These are phyloP conservation scores for Euleptes europaea DNA, from an alignment of 2,113 vertebrate genomes.

Conservation along the genomic window DNA sequence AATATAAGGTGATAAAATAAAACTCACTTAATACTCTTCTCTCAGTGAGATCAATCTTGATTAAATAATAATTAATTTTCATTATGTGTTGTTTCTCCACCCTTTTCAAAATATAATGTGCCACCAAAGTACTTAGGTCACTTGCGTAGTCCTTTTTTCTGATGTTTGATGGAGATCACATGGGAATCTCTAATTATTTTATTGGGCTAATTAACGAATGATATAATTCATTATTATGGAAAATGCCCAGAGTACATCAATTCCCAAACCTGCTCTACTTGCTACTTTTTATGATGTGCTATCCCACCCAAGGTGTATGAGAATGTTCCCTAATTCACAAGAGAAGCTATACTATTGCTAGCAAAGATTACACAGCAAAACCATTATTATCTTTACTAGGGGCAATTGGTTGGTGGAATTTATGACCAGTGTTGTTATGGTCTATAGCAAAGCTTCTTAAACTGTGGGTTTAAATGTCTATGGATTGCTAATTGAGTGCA, in stretches of 20 bases:
- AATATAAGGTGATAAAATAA: neutral
- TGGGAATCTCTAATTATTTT: constrained; percentile 46
- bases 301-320: constrained; percentile 5
- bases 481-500: too few relatives aligned
- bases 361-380: neutral
- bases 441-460: too few relatives aligned
- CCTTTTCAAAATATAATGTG: constrained; percentile 10
- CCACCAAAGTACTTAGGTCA: neutral
- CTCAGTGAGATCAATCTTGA: neutral
- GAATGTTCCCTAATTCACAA: neutral
- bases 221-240: constrained; percentile 9
- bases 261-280: neutral
- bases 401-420: neutral
- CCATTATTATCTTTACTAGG: neutral
- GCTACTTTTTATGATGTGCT: neutral
- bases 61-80: constrained; percentile 40
- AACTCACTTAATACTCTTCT: neutral
- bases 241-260: neutral
- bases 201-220: constrained; percentile 38
- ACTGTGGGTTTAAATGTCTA: too few relatives aligned
- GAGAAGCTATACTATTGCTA: neutral
- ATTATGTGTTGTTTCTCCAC: constrained; percentile 24
- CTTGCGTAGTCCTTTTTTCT: constrained; percentile 1
- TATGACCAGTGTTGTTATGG: neutral
- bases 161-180: constrained; percentile 12